phyloP scores from a whole-genome alignment of 2,888 invertebrate genomes.

The Cheilosia scutellata region DNA sequence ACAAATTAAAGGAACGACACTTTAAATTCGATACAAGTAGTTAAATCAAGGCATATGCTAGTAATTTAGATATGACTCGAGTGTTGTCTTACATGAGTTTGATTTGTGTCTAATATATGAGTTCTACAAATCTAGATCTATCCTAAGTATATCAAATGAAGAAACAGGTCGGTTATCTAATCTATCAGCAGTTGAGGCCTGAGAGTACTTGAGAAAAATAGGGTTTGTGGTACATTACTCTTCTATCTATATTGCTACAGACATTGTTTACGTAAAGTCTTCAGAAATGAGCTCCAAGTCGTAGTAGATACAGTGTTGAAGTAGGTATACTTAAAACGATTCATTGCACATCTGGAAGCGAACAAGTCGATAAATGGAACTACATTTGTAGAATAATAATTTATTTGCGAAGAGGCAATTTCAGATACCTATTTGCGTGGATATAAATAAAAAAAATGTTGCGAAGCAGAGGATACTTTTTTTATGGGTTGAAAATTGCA shows the following conservation, averaged over 20 bases:
- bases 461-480: too few species aligned
- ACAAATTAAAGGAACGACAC: not conserved
- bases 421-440: too few species aligned
- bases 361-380: too few species aligned
- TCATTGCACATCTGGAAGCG: too few species aligned
- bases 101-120: not conserved
- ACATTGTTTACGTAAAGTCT: not conserved
- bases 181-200: not conserved
- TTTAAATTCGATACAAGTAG: conserved; percentile 13
- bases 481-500: too few species aligned
- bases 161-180: conserved; percentile 1
- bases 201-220: conserved; percentile 2
- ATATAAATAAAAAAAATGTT: too few species aligned
- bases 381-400: too few species aligned
- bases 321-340: too few species aligned
- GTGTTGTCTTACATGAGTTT: not conserved
- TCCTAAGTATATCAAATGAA: not conserved
- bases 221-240: conserved; percentile 10
- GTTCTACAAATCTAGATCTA: conserved; percentile 2
- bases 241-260: not conserved
- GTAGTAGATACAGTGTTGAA: too few species aligned
- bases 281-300: not conserved
- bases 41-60: conserved; percentile 1
- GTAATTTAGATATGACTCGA: conserved; percentile 34
- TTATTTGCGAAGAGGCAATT: too few species aligned